A percentile compares a stretch with the other conserved stretches of the same genome.
These are phyloP conservation scores for Amorpha juglandis DNA, from an alignment of 2,888 invertebrate species.

Conservation along the genomic window DNA sequence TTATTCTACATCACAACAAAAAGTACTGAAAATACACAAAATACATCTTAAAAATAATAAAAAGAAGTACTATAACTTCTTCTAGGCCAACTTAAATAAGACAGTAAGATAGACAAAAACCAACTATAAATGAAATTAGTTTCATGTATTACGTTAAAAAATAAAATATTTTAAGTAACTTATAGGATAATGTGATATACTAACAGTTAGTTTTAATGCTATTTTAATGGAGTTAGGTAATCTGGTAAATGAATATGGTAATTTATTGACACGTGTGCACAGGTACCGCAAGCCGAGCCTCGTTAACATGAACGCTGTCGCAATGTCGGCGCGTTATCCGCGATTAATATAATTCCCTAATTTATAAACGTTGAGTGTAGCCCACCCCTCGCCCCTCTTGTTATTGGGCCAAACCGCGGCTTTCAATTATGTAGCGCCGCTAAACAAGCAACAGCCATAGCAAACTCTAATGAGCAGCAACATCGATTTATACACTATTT, in stretches of 20 bases:
- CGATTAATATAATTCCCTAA: constrained; percentile 79
- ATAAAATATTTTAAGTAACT: too few relatives aligned
- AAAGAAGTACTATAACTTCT: too few relatives aligned
- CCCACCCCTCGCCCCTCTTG: constrained; percentile 48
- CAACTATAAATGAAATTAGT: too few relatives aligned
- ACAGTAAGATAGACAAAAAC: too few relatives aligned
- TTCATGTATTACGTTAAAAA: too few relatives aligned
- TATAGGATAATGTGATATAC: too few relatives aligned
- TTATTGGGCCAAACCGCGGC: constrained; percentile 69
- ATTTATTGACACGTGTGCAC: constrained; percentile 15
- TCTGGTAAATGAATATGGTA: not conserved
- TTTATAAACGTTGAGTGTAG: constrained; percentile 69
- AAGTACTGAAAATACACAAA: too few relatives aligned
- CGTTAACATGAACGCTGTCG: constrained; percentile 44
- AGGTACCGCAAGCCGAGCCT: constrained; percentile 45
- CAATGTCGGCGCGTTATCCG: constrained; percentile 52
- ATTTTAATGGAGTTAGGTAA: not conserved
- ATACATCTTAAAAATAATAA: too few relatives aligned
- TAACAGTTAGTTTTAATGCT: not conserved
- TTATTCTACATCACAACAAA: too few relatives aligned
- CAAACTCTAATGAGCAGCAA: constrained; percentile 21
- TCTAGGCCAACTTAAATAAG: too few relatives aligned
- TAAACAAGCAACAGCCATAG: constrained; percentile 33
- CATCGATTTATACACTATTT: constrained; percentile 7
- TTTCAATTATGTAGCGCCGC: constrained; percentile 65